Evolutionary conservation across 2,888 invertebrate species (phyloP).

Genomic region (Lordiphosa andalusiaca): DNA sequence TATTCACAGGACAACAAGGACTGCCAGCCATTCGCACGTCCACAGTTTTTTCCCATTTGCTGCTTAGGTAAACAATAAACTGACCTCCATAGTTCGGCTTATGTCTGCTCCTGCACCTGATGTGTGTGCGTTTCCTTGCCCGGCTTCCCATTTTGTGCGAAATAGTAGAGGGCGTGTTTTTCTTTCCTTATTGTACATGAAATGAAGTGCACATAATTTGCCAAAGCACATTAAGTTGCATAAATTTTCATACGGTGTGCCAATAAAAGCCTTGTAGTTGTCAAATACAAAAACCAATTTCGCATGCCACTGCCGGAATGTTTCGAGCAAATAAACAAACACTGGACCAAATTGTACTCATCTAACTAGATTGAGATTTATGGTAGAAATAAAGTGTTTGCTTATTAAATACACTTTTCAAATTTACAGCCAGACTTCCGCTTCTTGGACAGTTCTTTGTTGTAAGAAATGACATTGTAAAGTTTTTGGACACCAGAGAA

Average conservation of each 20-base stretch:
- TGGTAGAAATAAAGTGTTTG: constrained; percentile 11
- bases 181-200: constrained; percentile 43
- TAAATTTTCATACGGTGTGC: constrained; percentile 50
- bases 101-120: constrained; percentile 39
- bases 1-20: constrained; percentile 23
- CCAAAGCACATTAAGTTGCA: constrained; percentile 54
- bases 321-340: constrained; percentile 9
- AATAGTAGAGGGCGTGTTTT: constrained; percentile 43
- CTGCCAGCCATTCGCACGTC: constrained; percentile 47
- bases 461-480: no score
- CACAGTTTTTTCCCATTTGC: constrained; percentile 34
- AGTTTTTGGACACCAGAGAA: no score
- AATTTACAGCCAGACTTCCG: no score
- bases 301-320: constrained; percentile 12
- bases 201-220: constrained; percentile 70
- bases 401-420: no score
- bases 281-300: constrained; percentile 51
- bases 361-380: constrained; percentile 19
- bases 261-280: constrained; percentile 67
- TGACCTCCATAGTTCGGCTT: constrained; percentile 47
- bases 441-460: no score
- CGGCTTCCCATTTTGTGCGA: constrained; percentile 27
- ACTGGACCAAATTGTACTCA: constrained; percentile 16
- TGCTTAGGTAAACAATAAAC: constrained; percentile 60
- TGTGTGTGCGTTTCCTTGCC: constrained; percentile 9